These are phyloP conservation scores for Hexactinellida sp. DNA, from an alignment of 37 sponge, comb jelly and placozoan species.

Conservation along the genomic window DNA sequence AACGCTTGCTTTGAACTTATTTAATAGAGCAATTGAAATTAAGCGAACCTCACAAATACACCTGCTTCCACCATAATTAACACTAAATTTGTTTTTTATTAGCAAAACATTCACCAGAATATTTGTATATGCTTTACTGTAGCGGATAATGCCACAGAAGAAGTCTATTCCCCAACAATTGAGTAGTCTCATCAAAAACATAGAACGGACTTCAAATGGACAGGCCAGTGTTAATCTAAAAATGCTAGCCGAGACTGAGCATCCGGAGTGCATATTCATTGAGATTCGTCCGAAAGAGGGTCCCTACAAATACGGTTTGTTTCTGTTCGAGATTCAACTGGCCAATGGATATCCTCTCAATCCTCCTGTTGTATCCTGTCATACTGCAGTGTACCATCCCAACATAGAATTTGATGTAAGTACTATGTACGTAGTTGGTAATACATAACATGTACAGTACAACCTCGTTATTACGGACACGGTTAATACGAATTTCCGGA, in stretches of 20 bases:
- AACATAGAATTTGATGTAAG: slow-evolving; percentile 39
- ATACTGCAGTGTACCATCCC: slow-evolving; percentile 53
- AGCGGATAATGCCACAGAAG: not conserved
- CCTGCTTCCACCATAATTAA: no score
- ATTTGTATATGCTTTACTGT: not conserved
- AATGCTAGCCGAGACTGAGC: not conserved
- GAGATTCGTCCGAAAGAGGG: not conserved
- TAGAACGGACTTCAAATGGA: not conserved
- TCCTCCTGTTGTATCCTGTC: slow-evolving; percentile 29
- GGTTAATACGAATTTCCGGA: no score
- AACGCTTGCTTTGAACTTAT: no score
- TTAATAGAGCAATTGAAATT: no score
- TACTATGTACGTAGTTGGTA: no score
- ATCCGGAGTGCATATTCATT: not conserved
- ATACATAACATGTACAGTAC: no score
- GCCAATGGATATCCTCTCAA: slow-evolving; percentile 29
- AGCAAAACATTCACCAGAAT: no score
- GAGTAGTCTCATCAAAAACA: slow-evolving; percentile 3
- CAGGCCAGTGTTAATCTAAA: not conserved
- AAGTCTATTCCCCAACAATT: slow-evolving; percentile 3
- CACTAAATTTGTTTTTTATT: no score
- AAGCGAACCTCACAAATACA: no score
- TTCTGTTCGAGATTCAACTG: slow-evolving; percentile 35
- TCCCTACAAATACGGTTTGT: slow-evolving; percentile 19
- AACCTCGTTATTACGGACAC: no score